Evolutionary conservation across 1,140 invertebrate genomes (phyloP).

Genomic region (Hydropsyche tenuis): DNA sequence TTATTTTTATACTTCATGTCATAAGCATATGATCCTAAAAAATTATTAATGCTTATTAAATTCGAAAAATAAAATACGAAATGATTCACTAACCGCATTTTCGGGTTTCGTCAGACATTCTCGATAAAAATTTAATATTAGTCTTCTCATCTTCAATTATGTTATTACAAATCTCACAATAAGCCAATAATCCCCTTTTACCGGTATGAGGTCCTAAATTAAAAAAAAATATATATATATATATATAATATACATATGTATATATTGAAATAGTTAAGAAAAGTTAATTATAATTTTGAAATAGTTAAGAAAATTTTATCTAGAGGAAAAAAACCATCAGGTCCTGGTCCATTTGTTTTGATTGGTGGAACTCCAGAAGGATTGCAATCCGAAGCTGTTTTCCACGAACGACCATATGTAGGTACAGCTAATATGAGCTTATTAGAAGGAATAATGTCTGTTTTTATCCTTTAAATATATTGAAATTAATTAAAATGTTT

Average conservation of each 20-base stretch:
- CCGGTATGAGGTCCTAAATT: slow-evolving; percentile 69
- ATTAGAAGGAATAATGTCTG: slow-evolving; percentile 68
- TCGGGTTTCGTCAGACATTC: too few relatives aligned
- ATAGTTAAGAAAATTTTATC: too few relatives aligned
- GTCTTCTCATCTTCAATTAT: too few relatives aligned
- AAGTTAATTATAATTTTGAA: neutral
- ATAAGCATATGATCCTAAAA: slow-evolving; percentile 74
- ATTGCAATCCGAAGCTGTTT: slow-evolving; percentile 73
- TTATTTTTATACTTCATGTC: slow-evolving; percentile 71
- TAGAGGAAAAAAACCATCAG: slow-evolving; percentile 34
- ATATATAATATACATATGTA: neutral
- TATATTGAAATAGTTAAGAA: neutral
- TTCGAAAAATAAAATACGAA: too few relatives aligned
- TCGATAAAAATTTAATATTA: too few relatives aligned
- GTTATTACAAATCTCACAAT: too few relatives aligned
- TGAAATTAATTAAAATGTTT: too few relatives aligned
- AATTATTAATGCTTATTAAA: too few relatives aligned
- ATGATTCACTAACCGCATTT: too few relatives aligned
- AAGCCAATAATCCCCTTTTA: slow-evolving; percentile 64
- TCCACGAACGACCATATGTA: slow-evolving; percentile 84
- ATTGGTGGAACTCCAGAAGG: slow-evolving; percentile 79
- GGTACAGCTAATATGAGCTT: slow-evolving; percentile 87
- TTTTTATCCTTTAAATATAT: too few relatives aligned
- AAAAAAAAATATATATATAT: neutral
- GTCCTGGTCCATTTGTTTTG: slow-evolving; percentile 67